Evolutionary conservation across 2,797 vertebrate species (phyloP).

Genomic region (Bradypodion pumilum): DNA sequence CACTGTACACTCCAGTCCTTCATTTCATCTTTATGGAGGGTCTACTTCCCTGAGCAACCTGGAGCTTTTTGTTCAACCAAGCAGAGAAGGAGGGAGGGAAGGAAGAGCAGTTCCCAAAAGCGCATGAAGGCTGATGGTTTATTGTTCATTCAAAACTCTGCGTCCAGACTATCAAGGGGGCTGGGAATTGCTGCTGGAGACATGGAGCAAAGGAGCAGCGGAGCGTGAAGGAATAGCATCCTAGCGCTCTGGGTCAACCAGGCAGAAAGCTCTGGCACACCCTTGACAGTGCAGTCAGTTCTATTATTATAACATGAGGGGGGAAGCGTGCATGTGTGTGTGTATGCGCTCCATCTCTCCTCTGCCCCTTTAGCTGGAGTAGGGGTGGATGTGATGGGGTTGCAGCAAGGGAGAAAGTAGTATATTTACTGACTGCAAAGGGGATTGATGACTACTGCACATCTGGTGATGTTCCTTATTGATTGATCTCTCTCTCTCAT

Average conservation of each 20-base stretch:
- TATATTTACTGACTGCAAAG: conserved; percentile 32
- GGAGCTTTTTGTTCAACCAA: background rate
- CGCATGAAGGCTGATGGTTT: accelerated
- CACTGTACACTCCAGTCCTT: background rate
- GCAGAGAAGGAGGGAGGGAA: background rate
- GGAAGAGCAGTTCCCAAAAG: background rate
- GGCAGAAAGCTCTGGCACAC: conserved; percentile 29
- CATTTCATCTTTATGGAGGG: background rate
- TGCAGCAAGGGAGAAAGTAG: background rate
- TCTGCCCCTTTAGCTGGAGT: accelerated
- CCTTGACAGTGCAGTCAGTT: conserved; percentile 36
- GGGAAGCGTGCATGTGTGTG: background rate
- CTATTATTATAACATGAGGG: accelerated
- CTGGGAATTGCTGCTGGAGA: conserved; percentile 48
- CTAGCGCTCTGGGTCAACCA: background rate
- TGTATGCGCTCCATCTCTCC: too few relatives aligned
- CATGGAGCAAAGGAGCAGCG: background rate
- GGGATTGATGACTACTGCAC: conserved; percentile 28
- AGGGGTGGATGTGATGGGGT: too few relatives aligned
- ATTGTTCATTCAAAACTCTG: background rate
- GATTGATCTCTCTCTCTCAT: conserved; percentile 30
- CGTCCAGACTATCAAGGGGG: conserved; percentile 41
- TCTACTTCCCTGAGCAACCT: accelerated
- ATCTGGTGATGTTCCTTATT: background rate
- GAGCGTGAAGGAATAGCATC: conserved; percentile 42